Conservation (phyloP, 2,113 vertebrate genomes). For the Heterocephalus glaber region DNA sequence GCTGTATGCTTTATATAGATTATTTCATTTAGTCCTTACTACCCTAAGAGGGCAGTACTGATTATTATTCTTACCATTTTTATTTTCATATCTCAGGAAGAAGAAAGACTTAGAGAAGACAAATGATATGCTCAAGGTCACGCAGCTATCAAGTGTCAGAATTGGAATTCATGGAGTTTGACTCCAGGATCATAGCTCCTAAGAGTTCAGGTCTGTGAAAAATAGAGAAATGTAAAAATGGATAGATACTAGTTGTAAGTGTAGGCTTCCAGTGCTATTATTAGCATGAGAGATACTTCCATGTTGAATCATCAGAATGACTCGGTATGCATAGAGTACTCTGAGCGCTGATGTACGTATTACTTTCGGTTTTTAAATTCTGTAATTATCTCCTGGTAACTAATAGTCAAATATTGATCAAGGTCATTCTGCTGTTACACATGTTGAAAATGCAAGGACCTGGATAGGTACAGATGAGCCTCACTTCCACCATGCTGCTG, state of each 20-base stretch:
- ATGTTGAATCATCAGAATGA: not conserved
- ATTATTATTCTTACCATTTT: not conserved
- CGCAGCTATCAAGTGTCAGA: not conserved
- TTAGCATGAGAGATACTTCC: not conserved
- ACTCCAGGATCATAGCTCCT: not conserved
- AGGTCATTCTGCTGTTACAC: not conserved
- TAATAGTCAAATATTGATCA: constrained; percentile 40
- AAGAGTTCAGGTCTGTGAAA: not conserved
- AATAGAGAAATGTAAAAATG: not conserved
- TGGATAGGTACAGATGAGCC: not conserved
- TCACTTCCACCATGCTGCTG: not conserved
- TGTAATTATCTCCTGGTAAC: not conserved
- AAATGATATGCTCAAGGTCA: constrained; percentile 16
- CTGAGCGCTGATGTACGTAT: not conserved
- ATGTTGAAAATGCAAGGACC: constrained; percentile 1
- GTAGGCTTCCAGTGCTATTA: not conserved
- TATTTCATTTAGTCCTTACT: constrained; percentile 33
- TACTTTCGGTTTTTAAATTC: constrained; percentile 23
- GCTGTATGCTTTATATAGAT: not conserved
- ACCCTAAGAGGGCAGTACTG: not conserved
- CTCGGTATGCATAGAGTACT: not conserved
- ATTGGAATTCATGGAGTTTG: not conserved
- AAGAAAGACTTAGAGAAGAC: not conserved
- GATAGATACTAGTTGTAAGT: not conserved
- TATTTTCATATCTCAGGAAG: not conserved